These are phyloP conservation scores for Hylyphantes graminicola DNA, from an alignment of 1,140 invertebrate genomes.

Conservation along the genomic window DNA sequence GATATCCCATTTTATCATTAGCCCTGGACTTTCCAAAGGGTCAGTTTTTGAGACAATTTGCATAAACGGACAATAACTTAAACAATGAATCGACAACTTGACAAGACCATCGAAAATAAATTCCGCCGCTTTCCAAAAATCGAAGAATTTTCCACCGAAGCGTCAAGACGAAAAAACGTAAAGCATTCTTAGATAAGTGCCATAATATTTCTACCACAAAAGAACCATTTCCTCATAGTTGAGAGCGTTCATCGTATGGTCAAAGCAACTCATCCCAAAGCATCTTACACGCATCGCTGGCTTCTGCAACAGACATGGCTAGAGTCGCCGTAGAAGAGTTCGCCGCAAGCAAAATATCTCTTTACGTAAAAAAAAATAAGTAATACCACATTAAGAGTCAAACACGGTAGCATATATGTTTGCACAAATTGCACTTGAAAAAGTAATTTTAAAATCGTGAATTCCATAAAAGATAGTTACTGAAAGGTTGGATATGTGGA, in stretches of 20 bases:
- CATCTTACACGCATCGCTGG: conserved; percentile 42
- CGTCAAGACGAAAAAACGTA: not conserved
- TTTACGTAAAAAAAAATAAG: not conserved
- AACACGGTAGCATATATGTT: not conserved
- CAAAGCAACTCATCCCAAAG: conserved; percentile 45
- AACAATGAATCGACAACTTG: no score
- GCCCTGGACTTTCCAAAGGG: no score
- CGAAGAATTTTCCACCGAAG: conserved; percentile 21
- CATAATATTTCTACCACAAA: conserved; percentile 28
- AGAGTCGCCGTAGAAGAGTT: not conserved
- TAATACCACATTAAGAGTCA: not conserved
- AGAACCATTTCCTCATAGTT: conserved; percentile 34
- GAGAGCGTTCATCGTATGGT: conserved; percentile 27
- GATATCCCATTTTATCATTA: no score
- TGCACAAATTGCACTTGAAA: not conserved
- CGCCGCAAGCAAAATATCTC: conserved; percentile 35
- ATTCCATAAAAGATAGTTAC: no score
- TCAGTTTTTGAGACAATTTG: no score
- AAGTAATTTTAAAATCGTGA: no score
- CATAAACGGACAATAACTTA: no score
- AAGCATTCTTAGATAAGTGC: conserved; percentile 28
- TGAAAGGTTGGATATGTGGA: no score
- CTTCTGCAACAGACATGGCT: conserved; percentile 28
- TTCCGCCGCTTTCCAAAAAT: no score
- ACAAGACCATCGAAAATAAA: no score